These are phyloP conservation scores for Leptopilina clavipes DNA, from an alignment of 1,140 invertebrate species.

Conservation along the genomic window DNA sequence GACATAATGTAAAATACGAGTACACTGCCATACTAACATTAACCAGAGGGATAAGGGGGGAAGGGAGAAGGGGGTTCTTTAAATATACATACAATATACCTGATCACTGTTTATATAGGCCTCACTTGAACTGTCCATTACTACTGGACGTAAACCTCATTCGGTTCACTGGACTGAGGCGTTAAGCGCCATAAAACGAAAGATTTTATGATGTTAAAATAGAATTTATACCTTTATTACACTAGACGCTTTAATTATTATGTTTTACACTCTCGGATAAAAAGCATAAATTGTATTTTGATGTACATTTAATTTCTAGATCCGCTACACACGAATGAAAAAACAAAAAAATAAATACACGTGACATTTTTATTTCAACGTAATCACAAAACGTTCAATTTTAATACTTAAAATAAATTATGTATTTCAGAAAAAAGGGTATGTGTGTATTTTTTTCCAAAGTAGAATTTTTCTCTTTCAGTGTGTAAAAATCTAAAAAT, in stretches of 20 bases:
- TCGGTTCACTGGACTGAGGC: constrained; percentile 10
- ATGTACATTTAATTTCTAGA: constrained; percentile 18
- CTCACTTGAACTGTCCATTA: constrained; percentile 7
- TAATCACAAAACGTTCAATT: not conserved
- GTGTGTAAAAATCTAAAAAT: too few species aligned
- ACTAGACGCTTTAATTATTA: constrained; percentile 10
- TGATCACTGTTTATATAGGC: constrained; percentile 11
- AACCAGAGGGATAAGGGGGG: too few species aligned
- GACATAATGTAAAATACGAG: constrained; percentile 14
- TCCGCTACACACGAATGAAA: not conserved
- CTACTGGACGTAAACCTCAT: constrained; percentile 18
- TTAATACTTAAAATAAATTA: not conserved
- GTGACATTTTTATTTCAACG: not conserved
- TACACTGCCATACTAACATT: not conserved
- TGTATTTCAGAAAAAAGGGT: not conserved
- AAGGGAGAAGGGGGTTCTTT: too few species aligned
- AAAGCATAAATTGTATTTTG: constrained; percentile 1
- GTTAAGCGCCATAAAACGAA: not conserved
- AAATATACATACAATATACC: not conserved
- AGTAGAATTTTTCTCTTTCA: too few species aligned
- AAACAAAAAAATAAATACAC: not conserved
- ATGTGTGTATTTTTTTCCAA: not conserved
- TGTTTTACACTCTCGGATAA: not conserved
- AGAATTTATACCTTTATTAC: constrained; percentile 25
- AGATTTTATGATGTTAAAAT: constrained; percentile 19